These are phyloP conservation scores for Cyclina sinensis DNA, from an alignment of 1,140 invertebrate species.

Conservation along the genomic window DNA sequence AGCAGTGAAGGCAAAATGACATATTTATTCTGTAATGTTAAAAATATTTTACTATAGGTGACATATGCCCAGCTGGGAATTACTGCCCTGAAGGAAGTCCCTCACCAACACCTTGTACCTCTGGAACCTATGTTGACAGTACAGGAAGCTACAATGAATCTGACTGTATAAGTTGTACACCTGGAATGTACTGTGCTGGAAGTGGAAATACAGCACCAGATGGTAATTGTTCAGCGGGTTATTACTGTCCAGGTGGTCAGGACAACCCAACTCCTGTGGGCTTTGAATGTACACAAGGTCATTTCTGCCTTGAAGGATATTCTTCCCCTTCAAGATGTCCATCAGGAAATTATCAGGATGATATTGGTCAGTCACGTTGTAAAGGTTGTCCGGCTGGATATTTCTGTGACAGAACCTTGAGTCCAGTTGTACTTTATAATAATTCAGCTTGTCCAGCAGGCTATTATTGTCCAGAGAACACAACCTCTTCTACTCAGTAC, in stretches of 20 bases:
- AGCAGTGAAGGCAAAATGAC: no score
- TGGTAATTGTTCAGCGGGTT: slow-evolving; percentile 80
- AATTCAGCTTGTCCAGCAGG: slow-evolving; percentile 80
- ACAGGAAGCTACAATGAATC: slow-evolving; percentile 78
- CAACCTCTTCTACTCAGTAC: slow-evolving; percentile 75
- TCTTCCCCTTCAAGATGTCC: slow-evolving; percentile 74
- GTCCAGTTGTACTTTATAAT: slow-evolving; percentile 82
- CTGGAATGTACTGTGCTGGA: slow-evolving; percentile 82
- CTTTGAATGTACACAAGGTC: slow-evolving; percentile 82
- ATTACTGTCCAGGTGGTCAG: slow-evolving; percentile 84
- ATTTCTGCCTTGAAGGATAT: slow-evolving; percentile 82
- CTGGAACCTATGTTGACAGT: slow-evolving; percentile 80
- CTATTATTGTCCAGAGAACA: slow-evolving; percentile 81
- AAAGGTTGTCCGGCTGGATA: slow-evolving; percentile 82
- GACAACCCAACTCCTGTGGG: slow-evolving; percentile 72
- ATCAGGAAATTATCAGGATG: slow-evolving; percentile 82
- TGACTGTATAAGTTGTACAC: slow-evolving; percentile 80
- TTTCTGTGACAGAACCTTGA: slow-evolving; percentile 81
- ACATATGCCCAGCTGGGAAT: slow-evolving; percentile 82
- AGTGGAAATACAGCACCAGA: slow-evolving; percentile 78
- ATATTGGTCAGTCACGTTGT: slow-evolving; percentile 77
- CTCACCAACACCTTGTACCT: slow-evolving; percentile 76
- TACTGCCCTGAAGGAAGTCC: slow-evolving; percentile 80
- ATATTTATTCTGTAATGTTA: no score
- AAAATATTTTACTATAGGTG: slow-evolving; percentile 73